Base-by-base conservation (phyloP, 1,140 invertebrate genomes). In the Camponotus pennsylvanicus region DNA sequence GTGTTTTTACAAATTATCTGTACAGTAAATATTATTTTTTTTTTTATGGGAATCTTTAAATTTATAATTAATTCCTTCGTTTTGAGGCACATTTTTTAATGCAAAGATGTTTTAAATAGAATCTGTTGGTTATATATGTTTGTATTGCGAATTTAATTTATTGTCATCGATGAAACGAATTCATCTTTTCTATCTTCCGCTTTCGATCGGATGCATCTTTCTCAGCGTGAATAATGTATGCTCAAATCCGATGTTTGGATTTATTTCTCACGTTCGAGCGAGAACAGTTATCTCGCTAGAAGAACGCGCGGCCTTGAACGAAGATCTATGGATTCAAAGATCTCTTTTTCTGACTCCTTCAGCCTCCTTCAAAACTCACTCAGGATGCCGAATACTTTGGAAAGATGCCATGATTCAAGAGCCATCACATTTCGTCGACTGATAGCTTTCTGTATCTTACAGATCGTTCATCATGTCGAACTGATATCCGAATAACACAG, bases 401-500 rank as follows among this genome's bases (percentile, higher is more conserved):
- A 82, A 59, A 27, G 66, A 45, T 71, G 78, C 78, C 78, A 82
- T 82, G 52, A 82, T 73, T 82, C 69, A 73, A 82, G 67, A 71
- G 67, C 67, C 52, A 82, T 82, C 67, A 63, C 27, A 18, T 82
- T 13, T 45, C 18, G 15, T 27, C 52, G 52, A 82, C 63, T 79
- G 63, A 79, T 79, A 40, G 67, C 67, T 73, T 45, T 59, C 67
- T 73, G 21, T 71, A 71, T 73, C 79, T 79, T 79, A 57, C 27
- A 59, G 40, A 18, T 71, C 67, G 40, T 82, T 34, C 52, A 45
- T 82, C 79, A 82, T 59, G 67, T 82, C 66, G 1, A n/a, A 61
- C 55, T 73, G 67, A 82, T 73, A 73, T 15, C 34, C 37, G 27
- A 82, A 82, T 71, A 27, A 82, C 49, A 52, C 4, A 18, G 3